A percentile compares a stretch with the other conserved stretches of the same genome.
Evolutionary conservation across 2,113 vertebrate species (phyloP).

Genomic region (Entosphenus tridentatus): DNA sequence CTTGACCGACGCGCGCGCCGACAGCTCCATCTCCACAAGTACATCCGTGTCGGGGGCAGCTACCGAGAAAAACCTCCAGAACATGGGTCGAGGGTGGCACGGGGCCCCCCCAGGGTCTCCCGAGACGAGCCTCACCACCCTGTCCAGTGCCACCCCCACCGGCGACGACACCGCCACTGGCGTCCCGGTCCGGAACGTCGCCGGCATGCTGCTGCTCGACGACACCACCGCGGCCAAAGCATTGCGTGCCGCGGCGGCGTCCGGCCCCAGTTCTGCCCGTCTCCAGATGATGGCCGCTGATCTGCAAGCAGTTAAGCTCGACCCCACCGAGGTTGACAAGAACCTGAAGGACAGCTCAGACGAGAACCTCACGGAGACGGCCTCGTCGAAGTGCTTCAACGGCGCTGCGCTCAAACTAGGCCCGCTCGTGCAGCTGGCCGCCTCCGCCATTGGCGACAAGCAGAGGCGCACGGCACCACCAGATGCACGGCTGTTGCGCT

Average conservation of each 20-base stretch:
- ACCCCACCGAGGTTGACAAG: constrained; percentile 95
- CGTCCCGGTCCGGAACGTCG: background rate
- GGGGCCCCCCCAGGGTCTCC: constrained; percentile 48
- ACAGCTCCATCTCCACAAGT: no score
- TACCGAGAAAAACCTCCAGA: background rate
- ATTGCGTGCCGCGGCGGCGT: background rate
- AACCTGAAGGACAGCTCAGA: constrained; percentile 97
- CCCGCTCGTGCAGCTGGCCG: constrained; percentile 81
- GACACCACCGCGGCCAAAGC: background rate
- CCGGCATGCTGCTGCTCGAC: no score
- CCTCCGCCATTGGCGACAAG: constrained; percentile 22
- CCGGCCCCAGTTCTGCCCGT: constrained; percentile 49
- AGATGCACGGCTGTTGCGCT: background rate
- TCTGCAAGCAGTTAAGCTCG: constrained; percentile 86
- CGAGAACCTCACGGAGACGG: constrained; percentile 88
- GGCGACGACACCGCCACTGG: constrained; percentile 36
- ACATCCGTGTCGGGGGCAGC: no score
- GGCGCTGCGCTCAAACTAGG: constrained; percentile 69
- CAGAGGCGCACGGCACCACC: background rate
- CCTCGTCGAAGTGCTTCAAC: constrained; percentile 91
- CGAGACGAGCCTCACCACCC: constrained; percentile 60
- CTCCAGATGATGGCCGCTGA: constrained; percentile 90
- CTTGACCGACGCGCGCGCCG: no score
- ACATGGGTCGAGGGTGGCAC: constrained; percentile 81
- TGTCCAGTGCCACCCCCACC: constrained; percentile 23